Evolutionary conservation across 2,888 invertebrate genomes (phyloP), one percentile per base, ranked within the genome.

Genomic region (Megaustenia siamemsis): DNA sequence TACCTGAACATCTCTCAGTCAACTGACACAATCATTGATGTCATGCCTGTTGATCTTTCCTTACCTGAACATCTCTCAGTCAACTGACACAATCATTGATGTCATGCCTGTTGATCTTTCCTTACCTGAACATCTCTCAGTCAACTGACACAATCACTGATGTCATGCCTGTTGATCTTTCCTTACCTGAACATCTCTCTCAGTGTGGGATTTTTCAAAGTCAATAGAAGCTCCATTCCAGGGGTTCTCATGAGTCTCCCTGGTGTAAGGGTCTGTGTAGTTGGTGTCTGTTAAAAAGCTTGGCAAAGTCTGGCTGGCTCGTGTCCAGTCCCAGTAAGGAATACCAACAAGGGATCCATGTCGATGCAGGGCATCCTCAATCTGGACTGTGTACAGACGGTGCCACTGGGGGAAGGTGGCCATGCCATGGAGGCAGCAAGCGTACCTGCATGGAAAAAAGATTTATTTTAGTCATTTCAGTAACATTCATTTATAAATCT

Each of bases 361-460:
- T 21, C 87, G 86, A 45, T 85, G 77, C 10, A 89, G 79, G 8
- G 88, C 84, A 73, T 89, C 86, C 78, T 89, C 88, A 32, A 89
- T 69, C 78, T 89, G 89, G 6, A 89, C 88, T 5, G 87, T 86
- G 81, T 88, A 89, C 40, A 89, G 83, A 35, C 89, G 83, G 82
- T 89, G 89, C 89, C 89, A 89, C 69, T 87, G 86, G 12, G 87
- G 89, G 86, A 89, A 89, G 32, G 87, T 88, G 32, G 89, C 86
- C 89, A 86, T 87, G 28, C 89, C 89, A 66, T 89, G 89, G 15
- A 87, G 63, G 69, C 89, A 89, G 83, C 89, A 89, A 24, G 89
- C 89, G 63, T 82, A 86, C 15, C 82, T 82, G 73, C 40, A 24
- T 24, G 49, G 10, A 28, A 45, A 21, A 10, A 32, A 8, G 15